These are phyloP conservation scores for Odontophorus gujanensis DNA, from an alignment of 2,113 vertebrate genomes.

Conservation along the genomic window DNA sequence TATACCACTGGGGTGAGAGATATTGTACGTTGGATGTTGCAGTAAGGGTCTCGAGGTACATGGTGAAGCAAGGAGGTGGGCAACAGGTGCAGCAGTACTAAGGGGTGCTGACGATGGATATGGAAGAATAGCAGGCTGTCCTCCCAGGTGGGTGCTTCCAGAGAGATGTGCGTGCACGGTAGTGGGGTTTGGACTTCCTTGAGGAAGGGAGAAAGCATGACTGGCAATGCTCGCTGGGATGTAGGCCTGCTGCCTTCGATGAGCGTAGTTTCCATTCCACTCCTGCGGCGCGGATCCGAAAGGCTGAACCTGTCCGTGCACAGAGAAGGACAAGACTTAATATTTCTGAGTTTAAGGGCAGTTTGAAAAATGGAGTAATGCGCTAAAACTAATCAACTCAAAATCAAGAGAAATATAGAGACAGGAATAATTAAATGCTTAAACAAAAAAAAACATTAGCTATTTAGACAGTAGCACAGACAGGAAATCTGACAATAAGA, in stretches of 20 bases:
- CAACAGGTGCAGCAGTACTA: constrained; percentile 86
- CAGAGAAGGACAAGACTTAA: background rate
- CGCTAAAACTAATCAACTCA: constrained; percentile 55
- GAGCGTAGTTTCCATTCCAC: constrained; percentile 94
- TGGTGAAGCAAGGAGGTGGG: constrained; percentile 94
- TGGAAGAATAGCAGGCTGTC: constrained; percentile 88
- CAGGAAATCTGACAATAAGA: constrained; percentile 44
- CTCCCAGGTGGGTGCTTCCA: constrained; percentile 78
- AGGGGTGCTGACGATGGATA: constrained; percentile 88
- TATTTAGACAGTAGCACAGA: constrained; percentile 46
- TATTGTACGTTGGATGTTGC: constrained; percentile 85
- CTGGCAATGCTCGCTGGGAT: constrained; percentile 86
- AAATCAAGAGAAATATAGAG: constrained; percentile 25
- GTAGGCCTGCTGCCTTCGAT: constrained; percentile 91
- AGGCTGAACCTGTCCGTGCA: constrained; percentile 87
- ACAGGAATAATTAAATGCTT: constrained; percentile 3
- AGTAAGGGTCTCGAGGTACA: constrained; percentile 90
- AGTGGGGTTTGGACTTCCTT: constrained; percentile 90
- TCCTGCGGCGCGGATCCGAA: constrained; percentile 90
- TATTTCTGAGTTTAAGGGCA: fast-evolving
- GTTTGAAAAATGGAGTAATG: constrained; percentile 46
- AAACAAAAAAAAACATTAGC: background rate
- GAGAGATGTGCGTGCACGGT: constrained; percentile 84
- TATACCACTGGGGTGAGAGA: constrained; percentile 87
- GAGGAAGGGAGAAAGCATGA: constrained; percentile 90